Base-by-base conservation (phyloP, 2,113 vertebrate species). In the Dicaeum eximium region DNA sequence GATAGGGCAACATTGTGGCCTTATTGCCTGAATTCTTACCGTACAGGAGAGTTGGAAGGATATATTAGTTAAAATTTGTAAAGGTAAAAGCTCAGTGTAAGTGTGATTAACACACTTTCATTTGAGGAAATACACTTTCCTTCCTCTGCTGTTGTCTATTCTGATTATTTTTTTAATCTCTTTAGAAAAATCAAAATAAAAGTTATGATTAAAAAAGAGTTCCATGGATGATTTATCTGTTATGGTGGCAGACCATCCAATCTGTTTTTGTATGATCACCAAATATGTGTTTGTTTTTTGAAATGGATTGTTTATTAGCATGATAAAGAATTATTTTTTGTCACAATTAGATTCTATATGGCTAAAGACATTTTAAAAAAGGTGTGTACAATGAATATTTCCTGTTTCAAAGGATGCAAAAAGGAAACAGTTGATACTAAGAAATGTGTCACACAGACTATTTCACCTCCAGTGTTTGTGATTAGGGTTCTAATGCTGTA, bases 401-500 rank as follows among this genome's bases (percentile, higher is more conserved):
- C 56, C 88, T 50, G 22, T 89, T 82, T 81, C 58, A 86, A 95
- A 86, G 71, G 35, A 2, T 38, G 86, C 40, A 37, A 53, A 15
- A 64, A 81, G 18, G 61, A 75, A 79, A 44, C 50, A 45, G 18
- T 45, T 88, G 75, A 15, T 88, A 93, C 60, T 85, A 78, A 87
- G 62, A 93, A 84, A 80, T 60, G 24, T 79, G 82, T 72, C 18
- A 2, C 38, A n/a, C 23, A 79, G 74, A 67, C 51, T 77, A 66
- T 96, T 97, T 95, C 81, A 96, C 71, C 90, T 92, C 91, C 67
- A 30, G 65, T 94, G 67, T 79, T 80, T 97, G 83, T 97, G 95
- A 97, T 96, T 96, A 96, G 92, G 81, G 92, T 91, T 96, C 81
- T 97, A 96, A 97, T 90, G 78, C 88, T 90, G 73, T 92, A 87